phyloP scores from a whole-genome alignment of 2,797 vertebrate genomes.

The Erpetoichthys calabaricus region DNA sequence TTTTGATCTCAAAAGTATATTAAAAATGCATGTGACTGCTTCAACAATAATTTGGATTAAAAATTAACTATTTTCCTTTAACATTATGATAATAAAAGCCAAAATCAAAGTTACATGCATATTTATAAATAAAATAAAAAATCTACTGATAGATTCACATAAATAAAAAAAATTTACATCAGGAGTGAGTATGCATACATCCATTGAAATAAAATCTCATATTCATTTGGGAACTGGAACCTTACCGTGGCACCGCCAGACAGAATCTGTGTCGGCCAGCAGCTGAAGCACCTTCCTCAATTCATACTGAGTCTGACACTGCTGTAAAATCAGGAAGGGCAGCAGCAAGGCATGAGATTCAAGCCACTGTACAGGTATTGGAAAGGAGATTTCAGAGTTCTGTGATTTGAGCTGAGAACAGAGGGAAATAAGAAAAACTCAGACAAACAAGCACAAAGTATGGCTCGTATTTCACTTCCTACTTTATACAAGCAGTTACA shows the following conservation, averaged over 20 bases:
- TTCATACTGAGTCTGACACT: constrained; percentile 67
- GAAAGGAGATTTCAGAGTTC: constrained; percentile 8
- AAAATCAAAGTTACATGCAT: too few relatives aligned
- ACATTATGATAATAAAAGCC: too few relatives aligned
- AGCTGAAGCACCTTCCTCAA: constrained; percentile 66
- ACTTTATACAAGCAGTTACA: not conserved
- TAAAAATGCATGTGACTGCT: too few relatives aligned
- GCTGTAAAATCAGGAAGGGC: constrained; percentile 64
- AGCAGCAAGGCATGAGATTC: constrained; percentile 62
- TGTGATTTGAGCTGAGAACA: constrained; percentile 38
- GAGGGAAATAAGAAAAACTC: not conserved
- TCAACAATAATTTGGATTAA: too few relatives aligned
- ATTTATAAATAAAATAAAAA: too few relatives aligned
- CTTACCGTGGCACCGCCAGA: constrained; percentile 55
- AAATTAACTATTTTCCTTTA: too few relatives aligned
- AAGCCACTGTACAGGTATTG: constrained; percentile 58
- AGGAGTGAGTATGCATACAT: too few relatives aligned
- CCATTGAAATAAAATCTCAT: too few relatives aligned
- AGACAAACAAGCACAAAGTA: constrained; percentile 4
- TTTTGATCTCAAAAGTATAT: too few relatives aligned
- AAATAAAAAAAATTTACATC: too few relatives aligned
- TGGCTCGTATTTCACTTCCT: not conserved
- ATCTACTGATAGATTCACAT: too few relatives aligned
- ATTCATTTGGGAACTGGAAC: too few relatives aligned
- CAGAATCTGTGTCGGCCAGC: constrained; percentile 49